Percentiles rank a stretch among this genome's conserved stretches.
phyloP scores from a whole-genome alignment of 1,140 invertebrate genomes.

The Mycetomoellerius zeteki region DNA sequence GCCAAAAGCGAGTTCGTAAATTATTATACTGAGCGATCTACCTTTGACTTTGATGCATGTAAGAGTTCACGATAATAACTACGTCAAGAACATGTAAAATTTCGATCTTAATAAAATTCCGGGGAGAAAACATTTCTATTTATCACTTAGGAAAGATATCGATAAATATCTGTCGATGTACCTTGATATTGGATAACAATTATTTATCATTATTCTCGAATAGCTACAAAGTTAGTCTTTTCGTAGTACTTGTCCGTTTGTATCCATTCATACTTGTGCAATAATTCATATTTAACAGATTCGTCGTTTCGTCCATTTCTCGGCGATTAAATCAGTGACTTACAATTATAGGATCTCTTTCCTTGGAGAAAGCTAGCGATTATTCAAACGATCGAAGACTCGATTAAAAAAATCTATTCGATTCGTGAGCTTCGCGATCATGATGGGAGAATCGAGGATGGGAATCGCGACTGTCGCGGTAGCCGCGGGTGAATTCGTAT shows the following conservation, averaged over 20 bases:
- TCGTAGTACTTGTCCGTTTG: background rate
- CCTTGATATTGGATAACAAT: background rate
- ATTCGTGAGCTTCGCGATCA: slow-evolving; percentile 68
- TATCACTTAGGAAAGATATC: background rate
- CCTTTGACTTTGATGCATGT: slow-evolving; percentile 53
- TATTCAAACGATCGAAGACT: slow-evolving; percentile 45
- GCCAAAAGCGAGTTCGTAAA: slow-evolving; percentile 15
- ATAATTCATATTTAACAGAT: slow-evolving; percentile 13
- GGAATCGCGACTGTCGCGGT: slow-evolving; percentile 61
- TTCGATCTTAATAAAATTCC: background rate
- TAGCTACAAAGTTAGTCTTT: background rate
- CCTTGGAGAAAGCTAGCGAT: slow-evolving; percentile 33
- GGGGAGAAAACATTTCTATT: background rate
- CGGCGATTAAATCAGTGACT: slow-evolving; percentile 28
- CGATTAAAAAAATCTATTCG: slow-evolving; percentile 61
- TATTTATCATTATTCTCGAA: background rate
- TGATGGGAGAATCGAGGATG: slow-evolving; percentile 66
- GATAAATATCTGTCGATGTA: background rate
- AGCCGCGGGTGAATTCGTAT: slow-evolving; percentile 72
- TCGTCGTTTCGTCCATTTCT: slow-evolving; percentile 9
- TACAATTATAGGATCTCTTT: slow-evolving; percentile 1
- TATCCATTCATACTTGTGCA: background rate
- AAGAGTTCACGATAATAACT: slow-evolving; percentile 4
- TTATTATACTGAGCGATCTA: slow-evolving; percentile 33
- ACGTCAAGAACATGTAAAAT: slow-evolving; percentile 15